phyloP scores from a whole-genome alignment of 1,140 invertebrate genomes.

The Heliconius nattereri region DNA sequence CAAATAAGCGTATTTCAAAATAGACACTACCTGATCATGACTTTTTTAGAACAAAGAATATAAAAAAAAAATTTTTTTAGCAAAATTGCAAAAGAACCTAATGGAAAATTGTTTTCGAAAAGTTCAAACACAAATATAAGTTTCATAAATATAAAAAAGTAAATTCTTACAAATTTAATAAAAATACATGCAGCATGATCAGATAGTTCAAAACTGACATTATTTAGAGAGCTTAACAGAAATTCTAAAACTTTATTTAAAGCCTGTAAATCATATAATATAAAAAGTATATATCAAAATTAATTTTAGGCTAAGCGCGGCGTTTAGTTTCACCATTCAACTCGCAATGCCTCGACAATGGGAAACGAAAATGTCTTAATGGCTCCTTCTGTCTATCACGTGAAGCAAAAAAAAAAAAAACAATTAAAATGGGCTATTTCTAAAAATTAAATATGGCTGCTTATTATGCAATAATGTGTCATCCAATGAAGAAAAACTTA shows the following conservation, averaged over 20 bases:
- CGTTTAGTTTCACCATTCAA: no score
- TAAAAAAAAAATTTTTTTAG: no score
- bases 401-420: no score
- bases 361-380: no score
- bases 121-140: no score
- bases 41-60: background rate
- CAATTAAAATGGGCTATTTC: no score
- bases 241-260: slow-evolving; percentile 1
- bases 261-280: background rate
- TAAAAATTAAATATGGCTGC: no score
- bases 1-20: slow-evolving; percentile 9
- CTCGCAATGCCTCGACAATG: no score
- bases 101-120: background rate
- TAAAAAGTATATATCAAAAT: background rate
- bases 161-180: background rate
- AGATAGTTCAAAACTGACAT: background rate
- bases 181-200: background rate
- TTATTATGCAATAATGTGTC: background rate
- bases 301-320: background rate
- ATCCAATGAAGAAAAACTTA: background rate
- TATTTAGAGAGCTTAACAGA: slow-evolving; percentile 4
- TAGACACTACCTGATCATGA: background rate
- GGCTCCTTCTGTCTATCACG: no score
- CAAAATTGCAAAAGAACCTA: background rate
- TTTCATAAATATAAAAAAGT: background rate